A percentile compares a stretch with the other conserved stretches of the same genome.
These are phyloP conservation scores for Trypoxylon attenuatum DNA, from an alignment of 2,888 invertebrate species.

Conservation along the genomic window DNA sequence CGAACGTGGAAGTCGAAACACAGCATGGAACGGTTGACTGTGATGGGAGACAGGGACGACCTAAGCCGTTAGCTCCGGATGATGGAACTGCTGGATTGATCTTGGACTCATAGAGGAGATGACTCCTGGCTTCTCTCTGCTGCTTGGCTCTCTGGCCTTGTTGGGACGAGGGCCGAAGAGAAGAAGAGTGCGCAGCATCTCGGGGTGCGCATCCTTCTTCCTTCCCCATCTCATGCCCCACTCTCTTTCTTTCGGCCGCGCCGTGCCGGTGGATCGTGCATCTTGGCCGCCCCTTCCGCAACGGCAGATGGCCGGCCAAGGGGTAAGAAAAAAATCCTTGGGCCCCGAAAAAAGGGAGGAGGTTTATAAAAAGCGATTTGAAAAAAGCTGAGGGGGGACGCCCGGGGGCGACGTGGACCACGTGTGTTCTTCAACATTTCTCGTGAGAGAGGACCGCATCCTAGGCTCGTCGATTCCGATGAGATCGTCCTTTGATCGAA, in stretches of 20 bases:
- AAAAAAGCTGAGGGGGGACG: constrained; percentile 54
- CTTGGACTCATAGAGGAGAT: constrained; percentile 49
- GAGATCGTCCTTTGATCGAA: constrained; percentile 67
- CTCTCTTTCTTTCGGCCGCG: constrained; percentile 23
- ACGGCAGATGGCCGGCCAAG: constrained; percentile 77
- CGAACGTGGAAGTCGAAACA: constrained; percentile 1
- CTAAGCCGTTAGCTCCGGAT: constrained; percentile 69
- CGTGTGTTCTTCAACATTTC: constrained; percentile 66
- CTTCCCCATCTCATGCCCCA: constrained; percentile 13
- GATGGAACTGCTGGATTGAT: constrained; percentile 45
- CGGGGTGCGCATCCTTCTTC: constrained; percentile 38
- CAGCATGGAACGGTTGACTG: constrained; percentile 12
- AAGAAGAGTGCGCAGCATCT: too few relatives aligned
- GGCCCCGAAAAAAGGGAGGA: constrained; percentile 59
- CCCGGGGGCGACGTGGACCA: constrained; percentile 59
- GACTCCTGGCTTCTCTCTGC: constrained; percentile 46
- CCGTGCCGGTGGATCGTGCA: constrained; percentile 66
- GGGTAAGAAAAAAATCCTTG: constrained; percentile 73
- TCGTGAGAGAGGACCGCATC: constrained; percentile 52
- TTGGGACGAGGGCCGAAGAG: neutral
- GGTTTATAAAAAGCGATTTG: constrained; percentile 71
- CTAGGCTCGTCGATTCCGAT: constrained; percentile 32
- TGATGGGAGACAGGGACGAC: constrained; percentile 50
- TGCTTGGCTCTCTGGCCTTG: constrained; percentile 19
- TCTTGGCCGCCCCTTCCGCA: constrained; percentile 76